Conservation (phyloP, 2,797 vertebrate species). For the Emys orbicularis region DNA sequence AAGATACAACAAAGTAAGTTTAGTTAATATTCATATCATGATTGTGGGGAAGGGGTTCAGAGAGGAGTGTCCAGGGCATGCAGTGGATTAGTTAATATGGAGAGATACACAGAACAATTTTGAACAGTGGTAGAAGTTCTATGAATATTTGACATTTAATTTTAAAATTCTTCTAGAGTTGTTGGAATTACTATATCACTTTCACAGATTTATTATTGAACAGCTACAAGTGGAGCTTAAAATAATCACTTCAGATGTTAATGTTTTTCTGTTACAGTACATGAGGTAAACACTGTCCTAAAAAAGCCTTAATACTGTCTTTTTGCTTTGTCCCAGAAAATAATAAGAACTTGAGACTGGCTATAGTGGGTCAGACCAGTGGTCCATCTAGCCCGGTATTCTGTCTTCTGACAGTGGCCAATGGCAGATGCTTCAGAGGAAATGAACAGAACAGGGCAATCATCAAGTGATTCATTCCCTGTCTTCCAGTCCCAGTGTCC, state of each 20-base stretch:
- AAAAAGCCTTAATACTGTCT: not conserved
- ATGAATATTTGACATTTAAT: not conserved
- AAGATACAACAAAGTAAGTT: not conserved
- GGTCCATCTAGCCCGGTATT: not conserved
- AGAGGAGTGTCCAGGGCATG: not conserved
- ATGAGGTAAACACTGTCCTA: not conserved
- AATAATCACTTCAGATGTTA: not conserved
- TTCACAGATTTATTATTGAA: not conserved
- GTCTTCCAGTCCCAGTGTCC: not conserved
- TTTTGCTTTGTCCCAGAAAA: not conserved
- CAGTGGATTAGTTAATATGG: fast-evolving
- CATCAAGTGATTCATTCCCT: not conserved
- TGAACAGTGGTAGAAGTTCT: not conserved
- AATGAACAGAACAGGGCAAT: not conserved
- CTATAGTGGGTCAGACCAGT: not conserved
- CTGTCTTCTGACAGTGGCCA: not conserved
- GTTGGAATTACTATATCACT: not conserved
- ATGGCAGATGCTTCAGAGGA: not conserved
- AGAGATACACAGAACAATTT: not conserved
- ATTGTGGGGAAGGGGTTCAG: not conserved
- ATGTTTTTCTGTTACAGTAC: not conserved
- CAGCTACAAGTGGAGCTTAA: not conserved
- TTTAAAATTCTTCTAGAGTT: not conserved
- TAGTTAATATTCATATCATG: not conserved
- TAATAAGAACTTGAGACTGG: not conserved